phyloP scores from a whole-genome alignment of 2,888 invertebrate genomes.

The Melanostoma mellinum region DNA sequence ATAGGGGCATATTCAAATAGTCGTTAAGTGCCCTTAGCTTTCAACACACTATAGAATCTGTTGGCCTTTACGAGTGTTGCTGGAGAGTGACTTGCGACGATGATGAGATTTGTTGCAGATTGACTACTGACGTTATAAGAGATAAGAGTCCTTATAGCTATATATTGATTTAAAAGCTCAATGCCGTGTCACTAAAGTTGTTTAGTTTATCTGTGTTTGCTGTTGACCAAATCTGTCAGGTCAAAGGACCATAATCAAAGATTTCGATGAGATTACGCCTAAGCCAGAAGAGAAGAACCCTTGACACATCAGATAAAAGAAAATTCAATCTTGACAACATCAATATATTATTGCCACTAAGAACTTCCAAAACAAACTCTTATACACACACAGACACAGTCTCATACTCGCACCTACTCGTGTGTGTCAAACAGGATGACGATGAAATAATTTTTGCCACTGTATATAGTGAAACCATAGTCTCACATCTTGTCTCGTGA shows the following conservation, averaged over 20 bases:
- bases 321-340: conserved; percentile 46
- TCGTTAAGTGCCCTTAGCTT: background rate
- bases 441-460: conserved; percentile 33
- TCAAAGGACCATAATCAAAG: conserved; percentile 12
- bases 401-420: background rate
- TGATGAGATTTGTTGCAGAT: too few relatives aligned
- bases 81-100: too few relatives aligned
- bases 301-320: conserved; percentile 10
- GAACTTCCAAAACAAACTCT: conserved; percentile 12
- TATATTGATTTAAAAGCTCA: too few relatives aligned
- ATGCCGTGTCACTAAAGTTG: background rate
- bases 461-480: too few relatives aligned
- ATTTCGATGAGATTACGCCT: conserved; percentile 41
- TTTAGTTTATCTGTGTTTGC: background rate
- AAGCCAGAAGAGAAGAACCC: background rate
- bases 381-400: conserved; percentile 4
- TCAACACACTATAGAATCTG: too few relatives aligned
- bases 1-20: conserved; percentile 1
- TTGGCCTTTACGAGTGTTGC: too few relatives aligned
- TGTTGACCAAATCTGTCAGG: conserved; percentile 8
- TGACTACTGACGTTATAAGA: too few relatives aligned
- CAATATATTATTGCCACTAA: conserved; percentile 37
- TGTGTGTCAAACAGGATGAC: conserved; percentile 1
- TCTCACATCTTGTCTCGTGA: background rate
- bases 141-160: too few relatives aligned